Evolutionary conservation across 2,888 invertebrate species (phyloP).

Genomic region (Coenonympha arcania): DNA sequence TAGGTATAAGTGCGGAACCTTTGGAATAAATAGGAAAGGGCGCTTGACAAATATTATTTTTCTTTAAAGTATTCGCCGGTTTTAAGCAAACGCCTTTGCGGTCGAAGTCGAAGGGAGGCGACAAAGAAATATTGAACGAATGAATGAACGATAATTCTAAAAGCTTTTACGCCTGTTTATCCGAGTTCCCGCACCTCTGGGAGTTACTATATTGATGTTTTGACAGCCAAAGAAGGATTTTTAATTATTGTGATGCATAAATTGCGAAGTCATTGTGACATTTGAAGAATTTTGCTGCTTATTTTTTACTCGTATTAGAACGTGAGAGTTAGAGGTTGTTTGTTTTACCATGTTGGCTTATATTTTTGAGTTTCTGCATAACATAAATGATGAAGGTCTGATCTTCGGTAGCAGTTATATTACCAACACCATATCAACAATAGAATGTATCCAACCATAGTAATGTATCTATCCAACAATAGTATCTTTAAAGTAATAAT

Average conservation of each 20-base stretch:
- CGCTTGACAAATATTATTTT: constrained; percentile 29
- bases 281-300: constrained; percentile 1
- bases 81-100: constrained; percentile 50
- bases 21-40: too few species aligned
- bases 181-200: constrained; percentile 53
- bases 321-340: too few species aligned
- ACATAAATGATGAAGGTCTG: too few species aligned
- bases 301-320: neutral
- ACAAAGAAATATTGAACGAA: constrained; percentile 67
- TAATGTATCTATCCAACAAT: too few species aligned
- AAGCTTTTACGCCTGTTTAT: constrained; percentile 64
- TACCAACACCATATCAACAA: too few species aligned
- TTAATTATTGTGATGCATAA: constrained; percentile 26
- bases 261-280: constrained; percentile 10
- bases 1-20: too few species aligned
- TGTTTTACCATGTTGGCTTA: too few species aligned
- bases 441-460: too few species aligned
- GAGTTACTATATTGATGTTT: constrained; percentile 66
- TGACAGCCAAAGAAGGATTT: constrained; percentile 46
- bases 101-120: constrained; percentile 51
- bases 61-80: constrained; percentile 42
- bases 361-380: too few species aligned
- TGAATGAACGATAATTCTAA: constrained; percentile 69
- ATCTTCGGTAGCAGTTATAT: too few species aligned
- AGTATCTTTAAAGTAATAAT: too few species aligned